phyloP scores from a whole-genome alignment of 2,797 vertebrate genomes.

The Buphagus erythrorhynchus region DNA sequence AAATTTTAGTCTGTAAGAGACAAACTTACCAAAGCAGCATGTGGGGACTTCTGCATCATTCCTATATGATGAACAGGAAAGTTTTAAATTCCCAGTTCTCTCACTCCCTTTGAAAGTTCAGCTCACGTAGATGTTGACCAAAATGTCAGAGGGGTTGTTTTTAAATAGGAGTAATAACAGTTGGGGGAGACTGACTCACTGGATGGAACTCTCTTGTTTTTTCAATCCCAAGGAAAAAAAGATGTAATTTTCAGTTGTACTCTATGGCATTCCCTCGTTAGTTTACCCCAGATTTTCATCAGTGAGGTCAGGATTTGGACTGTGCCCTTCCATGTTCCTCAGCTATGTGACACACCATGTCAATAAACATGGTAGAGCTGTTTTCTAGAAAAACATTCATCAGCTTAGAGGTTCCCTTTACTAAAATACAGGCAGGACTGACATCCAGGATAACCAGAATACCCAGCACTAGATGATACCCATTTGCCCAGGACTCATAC shows the following conservation, averaged over 20 bases:
- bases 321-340: neutral
- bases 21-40: neutral
- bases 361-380: neutral
- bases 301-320: slow-evolving; percentile 38
- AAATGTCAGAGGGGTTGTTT: slow-evolving; percentile 49
- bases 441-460: neutral
- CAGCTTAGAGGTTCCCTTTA: neutral
- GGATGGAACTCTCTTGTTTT: slow-evolving; percentile 13
- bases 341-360: neutral
- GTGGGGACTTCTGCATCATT: neutral
- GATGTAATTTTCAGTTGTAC: neutral
- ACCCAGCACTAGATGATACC: neutral
- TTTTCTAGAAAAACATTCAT: neutral
- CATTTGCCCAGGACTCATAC: neutral
- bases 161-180: slow-evolving; percentile 11
- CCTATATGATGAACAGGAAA: neutral
- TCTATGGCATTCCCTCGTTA: neutral
- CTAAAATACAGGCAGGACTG: neutral
- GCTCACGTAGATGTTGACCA: neutral
- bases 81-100: neutral
- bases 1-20: neutral
- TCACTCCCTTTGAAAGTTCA: neutral
- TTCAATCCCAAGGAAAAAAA: slow-evolving; percentile 21
- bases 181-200: slow-evolving; percentile 48
- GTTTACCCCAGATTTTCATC: slow-evolving; percentile 20